Conservation (phyloP, 2,113 vertebrate species). For the Sciurus niger region DNA sequence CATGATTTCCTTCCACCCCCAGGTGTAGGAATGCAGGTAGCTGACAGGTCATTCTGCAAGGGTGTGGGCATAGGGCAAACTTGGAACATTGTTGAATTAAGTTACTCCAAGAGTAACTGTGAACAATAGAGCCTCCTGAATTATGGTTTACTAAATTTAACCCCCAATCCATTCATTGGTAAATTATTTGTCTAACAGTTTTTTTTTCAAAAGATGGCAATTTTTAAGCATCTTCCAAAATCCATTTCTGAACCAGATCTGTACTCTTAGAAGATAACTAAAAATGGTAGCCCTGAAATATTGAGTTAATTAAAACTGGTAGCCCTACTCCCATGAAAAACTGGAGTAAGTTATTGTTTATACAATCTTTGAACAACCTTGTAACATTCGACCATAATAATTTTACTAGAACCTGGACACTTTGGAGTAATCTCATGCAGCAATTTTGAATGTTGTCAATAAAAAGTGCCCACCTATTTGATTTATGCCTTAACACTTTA, state of each 20-base stretch:
- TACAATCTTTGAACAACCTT: constrained; percentile 51
- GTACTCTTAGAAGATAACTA: constrained; percentile 34
- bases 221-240: constrained; percentile 53
- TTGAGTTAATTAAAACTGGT: constrained; percentile 12
- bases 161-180: not conserved
- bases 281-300: not conserved
- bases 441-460: constrained; percentile 18
- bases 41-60: constrained; percentile 82
- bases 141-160: constrained; percentile 77
- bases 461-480: constrained; percentile 32
- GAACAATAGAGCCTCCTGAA: constrained; percentile 84
- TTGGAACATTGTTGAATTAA: constrained; percentile 83
- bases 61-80: constrained; percentile 84
- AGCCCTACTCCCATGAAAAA: constrained; percentile 52
- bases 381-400: constrained; percentile 43
- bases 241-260: not conserved
- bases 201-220: not conserved
- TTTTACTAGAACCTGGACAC: constrained; percentile 58
- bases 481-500: constrained; percentile 52
- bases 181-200: constrained; percentile 3
- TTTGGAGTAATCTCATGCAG: not conserved
- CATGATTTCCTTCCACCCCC: constrained; percentile 86
- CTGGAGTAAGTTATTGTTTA: constrained; percentile 35
- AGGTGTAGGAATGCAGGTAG: constrained; percentile 86
- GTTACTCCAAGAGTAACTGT: constrained; percentile 81